These are phyloP conservation scores for Phyllopteryx taeniolatus DNA, from an alignment of 2,113 vertebrate genomes.

Conservation along the genomic window DNA sequence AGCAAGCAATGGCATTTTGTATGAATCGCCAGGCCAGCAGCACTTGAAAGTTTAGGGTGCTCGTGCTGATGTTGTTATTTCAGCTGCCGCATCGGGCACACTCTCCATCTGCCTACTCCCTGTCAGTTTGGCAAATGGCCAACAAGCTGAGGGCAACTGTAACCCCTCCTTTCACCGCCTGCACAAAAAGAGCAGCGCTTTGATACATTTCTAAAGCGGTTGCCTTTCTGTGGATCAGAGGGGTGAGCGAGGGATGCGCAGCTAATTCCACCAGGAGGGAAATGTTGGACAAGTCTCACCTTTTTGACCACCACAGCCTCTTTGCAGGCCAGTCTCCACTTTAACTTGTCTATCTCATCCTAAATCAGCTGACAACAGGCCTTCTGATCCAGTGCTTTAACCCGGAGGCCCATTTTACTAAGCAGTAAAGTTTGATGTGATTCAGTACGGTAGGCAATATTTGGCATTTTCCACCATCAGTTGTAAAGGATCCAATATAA, in stretches of 20 bases:
- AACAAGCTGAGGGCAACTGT: constrained; percentile 34
- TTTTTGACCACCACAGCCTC: constrained; percentile 49
- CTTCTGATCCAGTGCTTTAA: constrained; percentile 46
- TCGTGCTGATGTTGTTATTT: constrained; percentile 51
- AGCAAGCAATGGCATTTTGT: constrained; percentile 39
- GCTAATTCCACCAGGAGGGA: constrained; percentile 26
- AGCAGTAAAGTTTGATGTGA: background rate
- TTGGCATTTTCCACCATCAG: background rate
- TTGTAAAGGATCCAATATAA: background rate
- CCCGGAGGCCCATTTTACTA: constrained; percentile 2
- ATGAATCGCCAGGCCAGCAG: constrained; percentile 29
- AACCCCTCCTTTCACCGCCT: constrained; percentile 30
- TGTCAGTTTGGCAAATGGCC: constrained; percentile 50
- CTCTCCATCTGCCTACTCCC: constrained; percentile 37
- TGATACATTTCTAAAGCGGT: constrained; percentile 40
- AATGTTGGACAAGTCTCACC: constrained; percentile 49
- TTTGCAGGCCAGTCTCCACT: constrained; percentile 31
- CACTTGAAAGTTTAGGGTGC: constrained; percentile 42
- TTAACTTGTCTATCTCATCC: constrained; percentile 41
- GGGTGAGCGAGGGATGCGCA: constrained; percentile 32
- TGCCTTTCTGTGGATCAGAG: constrained; percentile 31
- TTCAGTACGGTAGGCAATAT: background rate
- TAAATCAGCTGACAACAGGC: constrained; percentile 38
- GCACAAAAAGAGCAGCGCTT: constrained; percentile 45
- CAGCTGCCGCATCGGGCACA: constrained; percentile 33